These are phyloP conservation scores for Coracias cyanogaster DNA, from an alignment of 2,797 vertebrate species.

Conservation along the genomic window DNA sequence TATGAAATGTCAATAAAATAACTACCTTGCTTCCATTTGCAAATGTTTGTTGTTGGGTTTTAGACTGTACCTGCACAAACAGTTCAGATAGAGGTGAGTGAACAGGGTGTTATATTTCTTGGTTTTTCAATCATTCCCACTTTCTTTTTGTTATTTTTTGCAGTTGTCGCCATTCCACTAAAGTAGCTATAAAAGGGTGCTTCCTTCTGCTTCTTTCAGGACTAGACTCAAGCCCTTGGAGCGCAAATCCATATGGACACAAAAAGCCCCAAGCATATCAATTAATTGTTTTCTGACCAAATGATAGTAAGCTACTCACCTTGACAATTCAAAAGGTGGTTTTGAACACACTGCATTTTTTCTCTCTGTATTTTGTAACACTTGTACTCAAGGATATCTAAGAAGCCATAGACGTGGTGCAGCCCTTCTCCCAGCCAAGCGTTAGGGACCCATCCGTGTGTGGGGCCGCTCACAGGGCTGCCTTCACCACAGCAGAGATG, in stretches of 20 bases:
- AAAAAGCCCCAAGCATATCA: fast-evolving
- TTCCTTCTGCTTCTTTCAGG: not conserved
- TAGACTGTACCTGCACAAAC: not conserved
- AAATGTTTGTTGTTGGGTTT: not conserved
- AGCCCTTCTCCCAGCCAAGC: not conserved
- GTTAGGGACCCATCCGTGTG: not conserved
- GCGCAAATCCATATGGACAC: fast-evolving
- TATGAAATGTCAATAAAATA: not conserved
- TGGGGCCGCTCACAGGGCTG: fast-evolving
- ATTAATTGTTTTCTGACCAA: not conserved
- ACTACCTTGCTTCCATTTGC: not conserved
- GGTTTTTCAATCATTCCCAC: not conserved
- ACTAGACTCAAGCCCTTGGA: not conserved
- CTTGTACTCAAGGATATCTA: not conserved
- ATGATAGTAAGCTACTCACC: not conserved
- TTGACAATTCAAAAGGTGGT: not conserved
- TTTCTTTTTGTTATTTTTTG: not conserved
- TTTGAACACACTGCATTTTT: not conserved
- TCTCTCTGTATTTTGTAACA: not conserved
- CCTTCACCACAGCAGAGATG: not conserved
- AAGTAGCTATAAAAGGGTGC: not conserved
- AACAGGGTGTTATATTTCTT: not conserved
- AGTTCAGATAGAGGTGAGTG: not conserved
- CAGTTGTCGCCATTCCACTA: not conserved
- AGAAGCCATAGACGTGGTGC: not conserved